Evolutionary conservation across 2,797 vertebrate species (phyloP), one percentile per base, ranked within the genome.

Genomic region (Enteromius mattozi): DNA sequence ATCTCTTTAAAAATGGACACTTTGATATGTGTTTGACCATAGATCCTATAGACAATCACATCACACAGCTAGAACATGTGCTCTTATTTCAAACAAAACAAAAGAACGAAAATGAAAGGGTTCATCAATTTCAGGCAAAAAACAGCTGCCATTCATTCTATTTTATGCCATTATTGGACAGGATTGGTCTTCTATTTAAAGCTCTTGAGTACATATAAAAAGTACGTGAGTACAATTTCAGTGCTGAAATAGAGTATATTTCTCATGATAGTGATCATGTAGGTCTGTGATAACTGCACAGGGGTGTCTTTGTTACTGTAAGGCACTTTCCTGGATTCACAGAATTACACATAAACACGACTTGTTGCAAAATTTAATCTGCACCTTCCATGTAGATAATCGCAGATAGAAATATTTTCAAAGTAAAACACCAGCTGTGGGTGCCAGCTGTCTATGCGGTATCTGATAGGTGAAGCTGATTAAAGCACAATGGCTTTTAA

Each of bases 1-100:
- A 87, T 89, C 87, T 71, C 80, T 86, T 85, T 85, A 80, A 82
- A 82, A 75, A 75, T 78, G 9, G 68, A 78, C 86, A 83, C 85
- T 85, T 89, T 86, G 75, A 86, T 87, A 76, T 78, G 79, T 87
- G 83, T 84, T 88, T 88, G 87, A 88, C 87, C 87, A 86, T 59
- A 83, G 85, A 47, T 84, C 63, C 70, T 69, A 45, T 42, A 37
- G 61, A 70, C 87, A 87, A 87, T 87, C 83, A 80, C 83, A 85
- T 87, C 85, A 89, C 81, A 88, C 42, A 42, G 81, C 14, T n/a
- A 78, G 40, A 56, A 27, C 81, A 79, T 71, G 82, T 79, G 81
- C 49, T 84, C 81, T 75, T 45, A 79, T 88, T 82, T 84, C 21
- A 79, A 79, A 72, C 82, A 78, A 78, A 70, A 63, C 54, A 78